A percentile compares a stretch with the other conserved stretches of the same genome.
phyloP scores from a whole-genome alignment of 2,797 vertebrate species.

The Microcaecilia unicolor region DNA sequence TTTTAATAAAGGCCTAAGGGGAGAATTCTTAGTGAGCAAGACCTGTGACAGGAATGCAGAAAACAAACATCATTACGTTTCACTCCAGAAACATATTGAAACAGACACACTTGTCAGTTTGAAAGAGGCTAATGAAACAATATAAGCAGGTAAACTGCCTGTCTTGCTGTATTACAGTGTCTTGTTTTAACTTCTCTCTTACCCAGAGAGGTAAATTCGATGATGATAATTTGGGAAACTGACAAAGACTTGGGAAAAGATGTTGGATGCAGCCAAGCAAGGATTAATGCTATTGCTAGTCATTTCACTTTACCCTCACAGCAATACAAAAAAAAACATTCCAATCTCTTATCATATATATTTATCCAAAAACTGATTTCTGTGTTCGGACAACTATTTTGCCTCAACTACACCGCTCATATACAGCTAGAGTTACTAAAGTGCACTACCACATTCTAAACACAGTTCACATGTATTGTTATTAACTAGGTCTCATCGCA shows the following conservation, averaged over 20 bases:
- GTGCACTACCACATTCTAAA: too few relatives aligned
- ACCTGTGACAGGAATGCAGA: constrained; percentile 13
- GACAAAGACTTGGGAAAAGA: background rate
- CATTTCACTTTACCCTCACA: too few relatives aligned
- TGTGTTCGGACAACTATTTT: too few relatives aligned
- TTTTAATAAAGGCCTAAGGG: constrained; percentile 23
- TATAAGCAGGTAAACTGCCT: constrained; percentile 26
- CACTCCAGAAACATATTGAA: constrained; percentile 7
- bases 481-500: too few relatives aligned
- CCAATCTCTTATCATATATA: too few relatives aligned
- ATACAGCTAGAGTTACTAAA: too few relatives aligned
- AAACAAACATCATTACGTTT: constrained; percentile 25
- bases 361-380: too few relatives aligned
- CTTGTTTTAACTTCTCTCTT: constrained; percentile 32
- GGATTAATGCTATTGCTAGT: too few relatives aligned
- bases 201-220: constrained; percentile 11
- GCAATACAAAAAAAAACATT: too few relatives aligned
- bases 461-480: too few relatives aligned
- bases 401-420: too few relatives aligned
- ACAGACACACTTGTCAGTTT: constrained; percentile 14
- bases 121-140: constrained; percentile 36
- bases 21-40: constrained; percentile 16
- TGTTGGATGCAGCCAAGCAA: constrained; percentile 1
- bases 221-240: constrained; percentile 12
- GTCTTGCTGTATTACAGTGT: constrained; percentile 17